Evolutionary conservation across 2,888 invertebrate genomes (phyloP).

Genomic region (Stenichneumon culpator): DNA sequence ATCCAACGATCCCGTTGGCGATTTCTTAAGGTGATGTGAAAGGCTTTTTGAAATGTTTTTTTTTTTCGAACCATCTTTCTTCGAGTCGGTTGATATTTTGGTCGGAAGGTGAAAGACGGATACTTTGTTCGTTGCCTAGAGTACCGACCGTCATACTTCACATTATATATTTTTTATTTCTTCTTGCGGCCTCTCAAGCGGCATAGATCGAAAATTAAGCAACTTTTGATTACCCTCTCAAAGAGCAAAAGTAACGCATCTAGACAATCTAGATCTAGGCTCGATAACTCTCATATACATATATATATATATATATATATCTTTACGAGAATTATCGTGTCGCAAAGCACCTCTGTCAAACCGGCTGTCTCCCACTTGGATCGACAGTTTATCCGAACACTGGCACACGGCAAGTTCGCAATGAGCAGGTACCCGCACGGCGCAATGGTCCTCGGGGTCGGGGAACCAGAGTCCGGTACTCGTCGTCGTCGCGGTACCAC

Average conservation of each 20-base stretch:
- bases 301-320: not conserved
- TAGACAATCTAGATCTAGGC: not conserved
- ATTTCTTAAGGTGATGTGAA: not conserved
- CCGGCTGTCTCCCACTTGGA: conserved; percentile 27
- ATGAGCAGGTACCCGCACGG: not conserved
- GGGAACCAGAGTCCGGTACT: conserved; percentile 37
- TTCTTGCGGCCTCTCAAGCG: not conserved
- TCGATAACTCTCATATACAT: not conserved
- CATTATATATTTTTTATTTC: not conserved
- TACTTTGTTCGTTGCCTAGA: not conserved
- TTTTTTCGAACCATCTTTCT: not conserved
- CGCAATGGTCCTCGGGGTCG: conserved; percentile 31
- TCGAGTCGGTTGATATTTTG: not conserved
- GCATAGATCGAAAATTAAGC: not conserved
- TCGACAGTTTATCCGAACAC: conserved; percentile 11
- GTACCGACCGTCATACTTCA: not conserved
- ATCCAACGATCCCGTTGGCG: not conserved
- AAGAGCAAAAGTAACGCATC: not conserved
- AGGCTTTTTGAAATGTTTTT: not conserved
- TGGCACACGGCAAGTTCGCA: conserved; percentile 36
- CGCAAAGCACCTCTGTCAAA: not conserved
- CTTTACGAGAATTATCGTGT: conserved; percentile 4
- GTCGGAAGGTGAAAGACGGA: not conserved
- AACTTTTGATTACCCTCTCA: not conserved
- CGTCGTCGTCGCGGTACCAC: conserved; percentile 47